phyloP scores from a whole-genome alignment of 2,888 invertebrate species.

The Pseudeuparius sepicola region DNA sequence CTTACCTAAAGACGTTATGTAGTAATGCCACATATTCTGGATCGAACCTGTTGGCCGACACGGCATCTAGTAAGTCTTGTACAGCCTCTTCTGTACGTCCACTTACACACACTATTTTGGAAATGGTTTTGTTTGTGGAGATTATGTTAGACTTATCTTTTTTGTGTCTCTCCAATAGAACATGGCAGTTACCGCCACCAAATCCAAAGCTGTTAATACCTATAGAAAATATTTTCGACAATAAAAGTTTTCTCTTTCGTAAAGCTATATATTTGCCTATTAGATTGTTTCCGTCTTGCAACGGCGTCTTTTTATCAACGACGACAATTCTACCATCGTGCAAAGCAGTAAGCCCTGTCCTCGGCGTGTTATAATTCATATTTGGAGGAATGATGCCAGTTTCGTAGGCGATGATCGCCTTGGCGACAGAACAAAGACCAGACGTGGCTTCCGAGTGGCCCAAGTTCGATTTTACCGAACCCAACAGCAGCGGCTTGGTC shows the following conservation, averaged over 20 bases:
- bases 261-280: constrained; percentile 53
- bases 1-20: constrained; percentile 39
- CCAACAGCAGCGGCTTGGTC: constrained; percentile 59
- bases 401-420: constrained; percentile 52
- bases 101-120: constrained; percentile 62
- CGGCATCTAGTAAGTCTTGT: constrained; percentile 50
- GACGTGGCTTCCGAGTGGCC: constrained; percentile 87
- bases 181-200: constrained; percentile 78
- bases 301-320: constrained; percentile 58
- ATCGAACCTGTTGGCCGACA: constrained; percentile 44
- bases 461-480: constrained; percentile 88
- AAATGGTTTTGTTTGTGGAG: constrained; percentile 55
- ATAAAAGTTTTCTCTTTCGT: no score
- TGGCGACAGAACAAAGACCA: constrained; percentile 69
- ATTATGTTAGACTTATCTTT: constrained; percentile 50
- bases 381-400: constrained; percentile 75
- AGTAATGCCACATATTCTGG: constrained; percentile 28
- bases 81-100: constrained; percentile 74
- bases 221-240: no score
- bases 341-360: constrained; percentile 48
- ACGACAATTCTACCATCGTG: constrained; percentile 63
- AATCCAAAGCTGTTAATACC: constrained; percentile 91
- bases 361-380: constrained; percentile 52
- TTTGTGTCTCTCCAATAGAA: constrained; percentile 50
- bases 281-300: constrained; percentile 54